Evolutionary conservation across 2,888 invertebrate genomes (phyloP).

Genomic region (Monopis laevigella): DNA sequence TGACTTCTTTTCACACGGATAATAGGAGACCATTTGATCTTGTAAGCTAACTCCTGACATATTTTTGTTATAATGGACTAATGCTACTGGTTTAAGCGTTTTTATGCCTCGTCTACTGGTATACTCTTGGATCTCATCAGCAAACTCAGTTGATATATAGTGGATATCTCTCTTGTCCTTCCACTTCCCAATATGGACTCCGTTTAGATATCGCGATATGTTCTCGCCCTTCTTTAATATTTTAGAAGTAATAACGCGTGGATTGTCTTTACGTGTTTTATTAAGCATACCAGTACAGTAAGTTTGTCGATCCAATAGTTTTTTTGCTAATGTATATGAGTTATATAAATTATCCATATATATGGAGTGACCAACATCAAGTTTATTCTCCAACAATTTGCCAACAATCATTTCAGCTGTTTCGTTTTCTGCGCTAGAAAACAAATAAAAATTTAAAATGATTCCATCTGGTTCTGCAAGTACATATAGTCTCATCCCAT

Average conservation of each 20-base stretch:
- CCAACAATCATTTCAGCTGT: conserved; percentile 22
- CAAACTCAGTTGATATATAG: conserved; percentile 19
- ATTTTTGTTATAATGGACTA: conserved; percentile 20
- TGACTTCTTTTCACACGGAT: conserved; percentile 22
- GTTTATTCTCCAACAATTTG: conserved; percentile 22
- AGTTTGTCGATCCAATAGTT: conserved; percentile 27
- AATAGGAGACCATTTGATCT: conserved; percentile 22
- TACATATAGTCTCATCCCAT: conserved; percentile 27
- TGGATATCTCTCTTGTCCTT: conserved; percentile 17
- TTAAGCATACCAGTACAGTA: conserved; percentile 36
- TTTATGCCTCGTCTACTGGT: conserved; percentile 16
- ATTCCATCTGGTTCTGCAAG: conserved; percentile 29
- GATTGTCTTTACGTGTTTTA: conserved; percentile 24
- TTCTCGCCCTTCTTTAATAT: conserved; percentile 23
- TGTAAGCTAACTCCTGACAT: conserved; percentile 21
- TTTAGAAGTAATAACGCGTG: conserved; percentile 17
- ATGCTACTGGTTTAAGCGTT: not conserved
- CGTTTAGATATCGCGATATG: conserved; percentile 19
- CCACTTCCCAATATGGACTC: conserved; percentile 24
- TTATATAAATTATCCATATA: conserved; percentile 32
- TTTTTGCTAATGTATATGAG: conserved; percentile 24
- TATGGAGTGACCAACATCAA: conserved; percentile 22
- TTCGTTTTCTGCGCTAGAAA: conserved; percentile 19
- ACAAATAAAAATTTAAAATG: conserved; percentile 22
- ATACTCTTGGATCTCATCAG: conserved; percentile 18